These are phyloP conservation scores for Drosophila picticornis DNA, from an alignment of 2,888 invertebrate genomes.

Conservation along the genomic window DNA sequence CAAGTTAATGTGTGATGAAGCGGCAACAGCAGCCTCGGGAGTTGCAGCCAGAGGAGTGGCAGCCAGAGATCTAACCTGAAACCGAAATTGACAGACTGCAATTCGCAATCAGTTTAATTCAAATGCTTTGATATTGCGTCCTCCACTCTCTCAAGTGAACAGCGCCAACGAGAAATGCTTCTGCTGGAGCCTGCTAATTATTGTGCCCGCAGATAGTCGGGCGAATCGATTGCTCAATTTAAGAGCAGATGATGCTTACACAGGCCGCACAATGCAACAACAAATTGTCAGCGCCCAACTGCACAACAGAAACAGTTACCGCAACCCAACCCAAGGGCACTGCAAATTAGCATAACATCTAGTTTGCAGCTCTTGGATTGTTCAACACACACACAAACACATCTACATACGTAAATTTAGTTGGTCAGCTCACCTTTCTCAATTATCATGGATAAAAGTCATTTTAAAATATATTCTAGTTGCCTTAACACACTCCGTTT, in stretches of 20 bases:
- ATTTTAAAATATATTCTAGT: slow-evolving; percentile 18
- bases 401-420: not conserved
- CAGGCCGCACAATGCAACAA: slow-evolving; percentile 11
- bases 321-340: not conserved
- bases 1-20: slow-evolving; percentile 36
- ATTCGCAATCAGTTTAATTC: slow-evolving; percentile 68
- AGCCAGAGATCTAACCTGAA: slow-evolving; percentile 34
- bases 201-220: slow-evolving; percentile 8
- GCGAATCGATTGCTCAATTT: slow-evolving; percentile 20
- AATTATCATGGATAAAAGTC: slow-evolving; percentile 27
- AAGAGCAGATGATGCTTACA: slow-evolving; percentile 10
- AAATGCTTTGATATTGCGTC: slow-evolving; percentile 31
- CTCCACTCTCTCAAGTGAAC: slow-evolving; percentile 5
- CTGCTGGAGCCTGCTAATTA: slow-evolving; percentile 44
- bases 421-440: slow-evolving; percentile 17
- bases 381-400: not conserved
- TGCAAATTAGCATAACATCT: slow-evolving; percentile 25
- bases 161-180: slow-evolving; percentile 4
- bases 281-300: slow-evolving; percentile 7
- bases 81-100: slow-evolving; percentile 25
- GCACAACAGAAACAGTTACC: slow-evolving; percentile 1
- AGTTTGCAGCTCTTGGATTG: slow-evolving; percentile 4
- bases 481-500: slow-evolving; percentile 12
- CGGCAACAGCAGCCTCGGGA: slow-evolving; percentile 8
- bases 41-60: slow-evolving; percentile 7